These are phyloP conservation scores for Distichodus sexfasciatus DNA, from an alignment of 2,797 vertebrate genomes.

Conservation along the genomic window DNA sequence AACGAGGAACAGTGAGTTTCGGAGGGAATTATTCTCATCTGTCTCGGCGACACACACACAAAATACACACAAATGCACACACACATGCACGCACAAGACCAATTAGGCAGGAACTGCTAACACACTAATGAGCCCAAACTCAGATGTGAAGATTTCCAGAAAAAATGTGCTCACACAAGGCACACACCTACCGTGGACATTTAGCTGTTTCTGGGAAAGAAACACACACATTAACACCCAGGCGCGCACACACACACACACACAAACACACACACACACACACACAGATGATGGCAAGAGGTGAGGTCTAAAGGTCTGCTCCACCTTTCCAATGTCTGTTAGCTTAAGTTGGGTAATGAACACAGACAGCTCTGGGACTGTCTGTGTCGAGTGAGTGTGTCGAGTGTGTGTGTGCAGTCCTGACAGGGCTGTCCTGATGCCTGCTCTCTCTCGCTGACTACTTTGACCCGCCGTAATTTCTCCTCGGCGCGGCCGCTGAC, in stretches of 20 bases:
- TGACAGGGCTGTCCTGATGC: constrained; percentile 42
- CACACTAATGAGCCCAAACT: no score
- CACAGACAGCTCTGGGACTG: constrained; percentile 92
- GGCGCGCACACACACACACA: constrained; percentile 37
- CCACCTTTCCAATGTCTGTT: constrained; percentile 87
- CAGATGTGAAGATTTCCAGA: constrained; percentile 46
- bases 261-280: constrained; percentile 48
- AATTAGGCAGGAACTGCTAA: no score
- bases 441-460: constrained; percentile 45
- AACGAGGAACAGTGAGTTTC: not conserved
- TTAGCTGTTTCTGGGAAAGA: no score
- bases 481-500: constrained; percentile 78
- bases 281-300: constrained; percentile 84
- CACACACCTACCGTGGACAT: not conserved
- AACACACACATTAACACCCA: constrained; percentile 44
- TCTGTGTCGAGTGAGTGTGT: constrained; percentile 72
- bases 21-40: constrained; percentile 1
- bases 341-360: constrained; percentile 92
- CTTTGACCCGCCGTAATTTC: constrained; percentile 52
- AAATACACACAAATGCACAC: not conserved
- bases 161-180: not conserved
- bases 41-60: constrained; percentile 31
- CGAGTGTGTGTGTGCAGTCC: constrained; percentile 23
- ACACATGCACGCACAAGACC: constrained; percentile 68
- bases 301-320: constrained; percentile 84